Conservation (phyloP, 2,113 vertebrate species). For the Otocyon megalotis region DNA sequence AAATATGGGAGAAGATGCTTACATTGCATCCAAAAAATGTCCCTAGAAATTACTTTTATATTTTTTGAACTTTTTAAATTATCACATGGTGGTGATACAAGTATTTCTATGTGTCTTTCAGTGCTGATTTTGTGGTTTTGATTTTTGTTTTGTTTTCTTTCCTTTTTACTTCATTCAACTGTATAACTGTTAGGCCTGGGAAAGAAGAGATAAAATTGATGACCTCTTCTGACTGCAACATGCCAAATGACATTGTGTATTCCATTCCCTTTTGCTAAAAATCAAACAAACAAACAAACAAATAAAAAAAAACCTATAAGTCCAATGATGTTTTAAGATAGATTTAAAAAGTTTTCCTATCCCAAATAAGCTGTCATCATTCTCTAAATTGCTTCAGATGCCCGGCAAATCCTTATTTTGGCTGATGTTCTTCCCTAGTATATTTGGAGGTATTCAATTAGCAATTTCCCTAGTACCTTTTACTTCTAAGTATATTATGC, state of each 20-base stretch:
- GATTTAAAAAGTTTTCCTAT: background rate
- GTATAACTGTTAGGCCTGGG: background rate
- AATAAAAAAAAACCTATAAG: background rate
- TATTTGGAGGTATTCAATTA: slow-evolving; percentile 8
- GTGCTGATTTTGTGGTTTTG: background rate
- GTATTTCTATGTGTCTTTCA: background rate
- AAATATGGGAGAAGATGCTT: background rate
- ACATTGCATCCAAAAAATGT: background rate
- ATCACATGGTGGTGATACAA: background rate
- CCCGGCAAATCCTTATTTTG: background rate
- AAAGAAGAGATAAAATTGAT: background rate
- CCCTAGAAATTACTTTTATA: background rate
- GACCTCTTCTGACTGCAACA: background rate
- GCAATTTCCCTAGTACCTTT: background rate
- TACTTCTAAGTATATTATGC: background rate
- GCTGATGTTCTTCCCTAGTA: background rate
- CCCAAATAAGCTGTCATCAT: background rate
- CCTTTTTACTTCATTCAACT: background rate
- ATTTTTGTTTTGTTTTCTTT: background rate
- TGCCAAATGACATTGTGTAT: background rate
- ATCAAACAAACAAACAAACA: background rate
- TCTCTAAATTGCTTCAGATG: background rate
- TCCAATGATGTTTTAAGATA: background rate
- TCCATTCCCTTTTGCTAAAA: background rate
- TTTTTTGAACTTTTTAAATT: background rate